Evolutionary conservation across 2,113 vertebrate species (phyloP).

Genomic region (Ptyas mucosa): DNA sequence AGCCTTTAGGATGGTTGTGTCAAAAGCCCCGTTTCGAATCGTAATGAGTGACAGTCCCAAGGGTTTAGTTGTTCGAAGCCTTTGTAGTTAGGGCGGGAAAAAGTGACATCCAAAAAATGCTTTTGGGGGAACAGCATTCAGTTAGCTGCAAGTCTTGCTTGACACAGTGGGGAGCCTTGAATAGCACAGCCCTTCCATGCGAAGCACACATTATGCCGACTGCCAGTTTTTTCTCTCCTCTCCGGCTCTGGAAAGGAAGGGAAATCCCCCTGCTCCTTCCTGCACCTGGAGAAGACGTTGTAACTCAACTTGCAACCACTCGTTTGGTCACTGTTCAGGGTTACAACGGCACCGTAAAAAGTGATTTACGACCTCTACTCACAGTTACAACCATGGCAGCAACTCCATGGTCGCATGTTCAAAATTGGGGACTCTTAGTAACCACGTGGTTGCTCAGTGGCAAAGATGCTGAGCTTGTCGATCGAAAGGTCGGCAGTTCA

Average conservation of each 20-base stretch:
- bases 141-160: background rate
- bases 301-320: background rate
- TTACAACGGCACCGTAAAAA: background rate
- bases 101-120: background rate
- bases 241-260: background rate
- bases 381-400: background rate
- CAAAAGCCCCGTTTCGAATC: background rate
- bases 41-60: background rate
- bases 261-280: background rate
- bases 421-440: background rate
- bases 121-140: background rate
- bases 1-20: background rate
- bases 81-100: background rate
- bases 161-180: background rate
- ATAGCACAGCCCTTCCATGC: no score
- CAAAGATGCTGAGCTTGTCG: no score
- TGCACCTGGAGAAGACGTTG: background rate
- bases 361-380: background rate
- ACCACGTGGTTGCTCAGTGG: no score
- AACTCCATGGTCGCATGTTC: background rate
- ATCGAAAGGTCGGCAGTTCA: no score
- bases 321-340: background rate
- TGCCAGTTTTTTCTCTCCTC: background rate
- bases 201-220: background rate
- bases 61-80: background rate